Base-by-base conservation (phyloP, 2,888 invertebrate genomes). In the Sthenelais limicola region DNA sequence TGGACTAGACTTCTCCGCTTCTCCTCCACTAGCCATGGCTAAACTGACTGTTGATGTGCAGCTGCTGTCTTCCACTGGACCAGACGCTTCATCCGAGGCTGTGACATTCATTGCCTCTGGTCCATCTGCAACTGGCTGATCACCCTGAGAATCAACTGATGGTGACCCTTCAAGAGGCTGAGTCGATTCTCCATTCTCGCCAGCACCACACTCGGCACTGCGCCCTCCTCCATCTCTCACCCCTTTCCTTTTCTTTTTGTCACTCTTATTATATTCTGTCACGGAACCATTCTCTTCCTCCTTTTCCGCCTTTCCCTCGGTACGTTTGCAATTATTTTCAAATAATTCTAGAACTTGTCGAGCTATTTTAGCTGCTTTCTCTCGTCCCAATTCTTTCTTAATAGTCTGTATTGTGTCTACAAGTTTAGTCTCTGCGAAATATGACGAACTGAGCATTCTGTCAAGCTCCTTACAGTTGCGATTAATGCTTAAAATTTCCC, bases 361-460 rank as follows among this genome's bases (percentile, higher is more conserved):
- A 2, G 82, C 80, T 18, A 83, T 77, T 68, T 82, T 83, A 43
- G 79, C 78, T 7, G 79, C 76, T 54, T 79, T 82, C 73, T 82
- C 83, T 66, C 79, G 79, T 47, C 79, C 79, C 35, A 83, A 68
- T 66, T 81, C 80, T 24, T 76, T 74, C 58, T 80, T 80, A 1
- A 84, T 78, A 38, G 80, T 76, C 3, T 77, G 73, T n/a, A 85
- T 81, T 32, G 83, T 76, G 3, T 75, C 73, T 18, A 74, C 70
- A 12, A 85, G 78, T 62, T 84, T 82, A 1, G 80, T 74, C 68
- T 82, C 83, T 32, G 80, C 78, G 68, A 84, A 84, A 73, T 80
- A 84, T 15, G 80, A 76, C 1, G 83, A 80, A 62, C 82, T 81
- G n/a, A 83, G 72, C 43, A 83, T 79, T 49, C 79, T 80, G 74